These are phyloP conservation scores for Engraulis encrasicolus DNA, from an alignment of 2,113 vertebrate species.

Conservation along the genomic window DNA sequence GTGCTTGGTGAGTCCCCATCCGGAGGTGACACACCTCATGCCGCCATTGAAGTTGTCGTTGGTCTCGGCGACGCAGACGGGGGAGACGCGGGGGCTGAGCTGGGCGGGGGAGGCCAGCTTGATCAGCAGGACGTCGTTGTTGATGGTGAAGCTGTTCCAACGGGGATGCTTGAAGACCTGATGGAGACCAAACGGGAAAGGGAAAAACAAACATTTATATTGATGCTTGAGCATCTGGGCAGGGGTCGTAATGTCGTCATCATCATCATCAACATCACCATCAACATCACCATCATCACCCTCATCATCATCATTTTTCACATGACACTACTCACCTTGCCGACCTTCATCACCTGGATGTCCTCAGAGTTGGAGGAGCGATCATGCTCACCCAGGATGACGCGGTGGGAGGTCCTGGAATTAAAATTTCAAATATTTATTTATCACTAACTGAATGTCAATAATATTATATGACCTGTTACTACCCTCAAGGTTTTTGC, in stretches of 20 bases:
- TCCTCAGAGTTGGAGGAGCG: conserved; percentile 62
- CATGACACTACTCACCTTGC: conserved; percentile 68
- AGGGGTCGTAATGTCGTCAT: too few relatives aligned
- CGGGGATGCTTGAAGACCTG: conserved; percentile 81
- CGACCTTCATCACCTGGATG: conserved; percentile 75
- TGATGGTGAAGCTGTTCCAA: conserved; percentile 70
- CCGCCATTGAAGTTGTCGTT: conserved; percentile 69
- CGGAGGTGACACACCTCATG: conserved; percentile 75
- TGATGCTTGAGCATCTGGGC: too few relatives aligned
- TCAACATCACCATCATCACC: too few relatives aligned
- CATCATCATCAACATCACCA: too few relatives aligned
- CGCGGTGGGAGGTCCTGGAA: conserved; percentile 74
- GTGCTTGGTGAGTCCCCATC: conserved; percentile 82
- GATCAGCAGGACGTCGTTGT: conserved; percentile 81
- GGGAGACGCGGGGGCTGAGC: conserved; percentile 65
- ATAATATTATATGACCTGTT: too few relatives aligned
- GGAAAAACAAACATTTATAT: neutral
- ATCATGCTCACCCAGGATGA: conserved; percentile 84
- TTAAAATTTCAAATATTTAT: neutral
- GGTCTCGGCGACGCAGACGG: conserved; percentile 76
- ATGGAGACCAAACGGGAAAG: neutral
- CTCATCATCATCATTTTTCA: too few relatives aligned
- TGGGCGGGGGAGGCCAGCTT: conserved; percentile 74
- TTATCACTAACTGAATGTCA: neutral
- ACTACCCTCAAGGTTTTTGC: too few relatives aligned